Evolutionary conservation across 2,113 vertebrate genomes (phyloP).

Genomic region (Nothocercus julius): DNA sequence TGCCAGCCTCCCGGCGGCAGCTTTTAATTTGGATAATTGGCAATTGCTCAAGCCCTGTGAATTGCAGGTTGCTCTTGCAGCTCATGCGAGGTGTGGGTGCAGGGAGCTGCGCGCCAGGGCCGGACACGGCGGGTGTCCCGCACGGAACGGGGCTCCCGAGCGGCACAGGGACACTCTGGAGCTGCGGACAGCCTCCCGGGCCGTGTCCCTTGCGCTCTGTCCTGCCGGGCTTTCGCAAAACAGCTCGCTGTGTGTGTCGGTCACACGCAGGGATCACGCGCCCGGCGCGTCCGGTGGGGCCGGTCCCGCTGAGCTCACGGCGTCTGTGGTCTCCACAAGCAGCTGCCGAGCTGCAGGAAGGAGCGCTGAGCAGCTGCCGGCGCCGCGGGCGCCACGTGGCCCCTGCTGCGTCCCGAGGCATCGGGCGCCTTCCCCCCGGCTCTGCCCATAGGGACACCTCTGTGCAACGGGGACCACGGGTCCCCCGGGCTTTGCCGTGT

Average conservation of each 20-base stretch:
- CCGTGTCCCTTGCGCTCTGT: not conserved
- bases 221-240: not conserved
- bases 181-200: rapidly evolving
- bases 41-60: slow-evolving; percentile 9
- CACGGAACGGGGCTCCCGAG: not conserved
- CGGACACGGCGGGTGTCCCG: not conserved
- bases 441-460: not conserved
- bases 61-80: not conserved
- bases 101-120: not conserved
- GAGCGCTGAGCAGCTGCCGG: not conserved
- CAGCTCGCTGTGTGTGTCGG: not conserved
- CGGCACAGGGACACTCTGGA: rapidly evolving
- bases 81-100: not conserved
- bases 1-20: slow-evolving; percentile 25
- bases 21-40: slow-evolving; percentile 52
- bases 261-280: not conserved
- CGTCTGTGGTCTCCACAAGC: not conserved
- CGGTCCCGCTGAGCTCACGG: not conserved
- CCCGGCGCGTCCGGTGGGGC: rapidly evolving
- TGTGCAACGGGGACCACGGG: not conserved
- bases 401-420: not conserved
- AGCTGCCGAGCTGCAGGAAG: not conserved
- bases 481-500: not conserved
- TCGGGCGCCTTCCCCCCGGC: not conserved
- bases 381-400: not conserved